A percentile compares a stretch with the other conserved stretches of the same genome.
Evolutionary conservation across 2,888 invertebrate genomes (phyloP).

Genomic region (Azorinus chamasolen): DNA sequence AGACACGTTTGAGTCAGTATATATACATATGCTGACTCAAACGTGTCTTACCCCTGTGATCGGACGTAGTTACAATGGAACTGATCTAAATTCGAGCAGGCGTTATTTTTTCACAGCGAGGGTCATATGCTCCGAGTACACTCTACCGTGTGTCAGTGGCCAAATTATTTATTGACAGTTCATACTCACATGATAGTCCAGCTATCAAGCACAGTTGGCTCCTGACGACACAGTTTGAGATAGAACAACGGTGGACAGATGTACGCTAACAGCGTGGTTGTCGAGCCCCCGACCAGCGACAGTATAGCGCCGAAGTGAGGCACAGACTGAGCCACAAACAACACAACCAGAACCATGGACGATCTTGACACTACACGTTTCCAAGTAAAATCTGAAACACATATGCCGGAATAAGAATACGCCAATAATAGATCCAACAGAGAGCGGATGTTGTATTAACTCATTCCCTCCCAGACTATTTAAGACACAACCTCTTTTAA

Average conservation of each 20-base stretch:
- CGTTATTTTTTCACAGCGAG: too few relatives aligned
- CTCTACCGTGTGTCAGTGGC: too few relatives aligned
- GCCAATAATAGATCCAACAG: too few relatives aligned
- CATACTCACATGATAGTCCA: constrained; percentile 87
- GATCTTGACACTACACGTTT: constrained; percentile 92
- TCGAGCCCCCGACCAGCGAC: constrained; percentile 94
- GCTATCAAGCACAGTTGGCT: constrained; percentile 69
- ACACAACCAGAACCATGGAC: constrained; percentile 90
- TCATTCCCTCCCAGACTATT: too few relatives aligned
- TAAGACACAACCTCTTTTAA: too few relatives aligned
- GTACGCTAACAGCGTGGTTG: constrained; percentile 94
- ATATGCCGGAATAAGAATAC: background rate
- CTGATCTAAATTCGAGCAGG: too few relatives aligned
- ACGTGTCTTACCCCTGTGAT: too few relatives aligned
- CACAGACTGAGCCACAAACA: constrained; percentile 93
- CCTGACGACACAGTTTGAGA: constrained; percentile 89
- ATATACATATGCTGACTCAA: too few relatives aligned
- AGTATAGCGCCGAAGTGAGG: constrained; percentile 95
- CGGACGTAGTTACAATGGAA: too few relatives aligned
- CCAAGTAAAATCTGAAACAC: constrained; percentile 90
- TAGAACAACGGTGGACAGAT: constrained; percentile 94
- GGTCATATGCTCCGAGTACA: too few relatives aligned
- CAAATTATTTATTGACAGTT: too few relatives aligned
- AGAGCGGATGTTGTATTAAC: too few relatives aligned
- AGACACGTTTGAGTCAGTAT: background rate